Percentiles rank a stretch among this genome's conserved stretches.
phyloP scores from a whole-genome alignment of 2,797 vertebrate genomes.

The Rhynchonycteris naso region DNA sequence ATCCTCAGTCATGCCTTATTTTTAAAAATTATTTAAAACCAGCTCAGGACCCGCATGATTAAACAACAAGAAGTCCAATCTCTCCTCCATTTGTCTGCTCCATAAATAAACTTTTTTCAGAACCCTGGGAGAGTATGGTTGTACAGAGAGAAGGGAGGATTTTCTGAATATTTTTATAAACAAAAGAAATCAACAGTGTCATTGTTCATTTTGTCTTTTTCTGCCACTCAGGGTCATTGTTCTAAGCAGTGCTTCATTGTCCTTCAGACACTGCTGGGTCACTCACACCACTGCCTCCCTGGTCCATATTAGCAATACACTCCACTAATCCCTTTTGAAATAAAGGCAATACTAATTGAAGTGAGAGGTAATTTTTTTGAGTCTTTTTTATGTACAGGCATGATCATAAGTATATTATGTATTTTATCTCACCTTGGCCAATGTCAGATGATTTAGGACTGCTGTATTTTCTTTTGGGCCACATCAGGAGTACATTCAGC shows the following conservation, averaged over 20 bases:
- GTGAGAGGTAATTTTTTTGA: background rate
- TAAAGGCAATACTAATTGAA: background rate
- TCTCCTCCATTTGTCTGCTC: background rate
- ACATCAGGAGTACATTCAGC: background rate
- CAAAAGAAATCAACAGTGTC: background rate
- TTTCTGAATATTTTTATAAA: background rate
- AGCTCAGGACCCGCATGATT: background rate
- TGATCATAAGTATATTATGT: background rate
- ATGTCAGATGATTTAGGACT: background rate
- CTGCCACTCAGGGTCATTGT: background rate
- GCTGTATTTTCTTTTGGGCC: background rate
- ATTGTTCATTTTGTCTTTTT: background rate
- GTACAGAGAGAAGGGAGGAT: background rate
- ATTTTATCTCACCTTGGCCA: background rate
- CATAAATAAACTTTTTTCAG: background rate
- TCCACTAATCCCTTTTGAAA: background rate
- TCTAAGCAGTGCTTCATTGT: background rate
- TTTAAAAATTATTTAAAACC: slow-evolving; percentile 1
- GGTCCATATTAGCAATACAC: background rate
- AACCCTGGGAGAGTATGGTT: background rate
- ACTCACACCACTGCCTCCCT: background rate
- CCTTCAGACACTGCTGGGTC: background rate
- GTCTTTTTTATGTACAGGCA: background rate
- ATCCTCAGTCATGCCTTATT: background rate
- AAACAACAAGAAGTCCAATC: background rate